Evolutionary conservation across 2,888 invertebrate species (phyloP).

Genomic region (Calliphora vomitoria): DNA sequence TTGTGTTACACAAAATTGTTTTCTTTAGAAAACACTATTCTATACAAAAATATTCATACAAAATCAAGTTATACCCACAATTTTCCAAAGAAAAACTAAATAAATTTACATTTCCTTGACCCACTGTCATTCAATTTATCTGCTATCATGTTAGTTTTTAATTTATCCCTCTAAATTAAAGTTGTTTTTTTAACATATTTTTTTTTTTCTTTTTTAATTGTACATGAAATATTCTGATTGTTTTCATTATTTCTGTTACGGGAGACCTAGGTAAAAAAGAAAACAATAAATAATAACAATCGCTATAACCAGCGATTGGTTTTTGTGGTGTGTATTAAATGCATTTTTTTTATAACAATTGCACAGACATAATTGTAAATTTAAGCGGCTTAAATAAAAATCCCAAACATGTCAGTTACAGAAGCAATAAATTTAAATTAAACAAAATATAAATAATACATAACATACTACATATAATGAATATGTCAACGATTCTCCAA

Average conservation of each 20-base stretch:
- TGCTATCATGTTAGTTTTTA: constrained; percentile 7
- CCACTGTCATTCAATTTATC: constrained; percentile 16
- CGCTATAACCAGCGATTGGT: neutral
- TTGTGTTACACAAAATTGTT: too few species aligned
- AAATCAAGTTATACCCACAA: too few species aligned
- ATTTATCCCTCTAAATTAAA: constrained; percentile 35
- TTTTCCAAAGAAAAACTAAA: too few species aligned
- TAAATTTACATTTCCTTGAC: neutral
- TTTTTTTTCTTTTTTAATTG: too few species aligned
- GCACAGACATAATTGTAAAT: neutral
- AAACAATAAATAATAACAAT: constrained; percentile 24
- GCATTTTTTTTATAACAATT: neutral
- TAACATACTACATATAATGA: too few species aligned
- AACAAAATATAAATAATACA: neutral
- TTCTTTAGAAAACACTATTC: too few species aligned
- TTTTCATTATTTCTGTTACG: constrained; percentile 19
- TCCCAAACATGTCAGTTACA: neutral
- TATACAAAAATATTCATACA: too few species aligned
- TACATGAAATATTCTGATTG: constrained; percentile 22
- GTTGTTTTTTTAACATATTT: constrained; percentile 8
- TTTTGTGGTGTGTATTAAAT: constrained; percentile 1
- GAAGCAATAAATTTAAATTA: neutral
- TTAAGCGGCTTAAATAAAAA: constrained; percentile 32
- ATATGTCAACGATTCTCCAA: too few species aligned
- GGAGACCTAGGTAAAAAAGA: neutral